Conservation (phyloP, 2,113 vertebrate genomes). For the Pithys albifrons region DNA sequence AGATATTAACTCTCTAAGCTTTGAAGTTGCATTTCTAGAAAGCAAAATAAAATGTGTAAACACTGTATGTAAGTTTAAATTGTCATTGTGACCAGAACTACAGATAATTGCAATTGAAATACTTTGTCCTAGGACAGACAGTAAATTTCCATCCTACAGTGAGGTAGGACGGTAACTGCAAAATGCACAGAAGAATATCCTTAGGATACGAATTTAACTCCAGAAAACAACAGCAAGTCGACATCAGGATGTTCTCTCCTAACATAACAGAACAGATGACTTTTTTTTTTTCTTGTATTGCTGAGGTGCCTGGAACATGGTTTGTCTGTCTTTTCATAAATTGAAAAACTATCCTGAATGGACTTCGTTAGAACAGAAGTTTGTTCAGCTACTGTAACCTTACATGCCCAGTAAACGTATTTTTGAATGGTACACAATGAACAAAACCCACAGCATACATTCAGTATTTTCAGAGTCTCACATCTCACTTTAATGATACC, state of each 20-base stretch:
- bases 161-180: background rate
- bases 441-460: background rate
- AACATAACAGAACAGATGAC: background rate
- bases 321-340: background rate
- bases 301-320: background rate
- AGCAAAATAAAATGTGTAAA: background rate
- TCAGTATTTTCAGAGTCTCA: background rate
- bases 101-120: background rate
- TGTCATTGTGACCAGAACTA: background rate
- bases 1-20: background rate
- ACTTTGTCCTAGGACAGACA: background rate
- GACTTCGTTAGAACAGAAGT: background rate
- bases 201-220: background rate
- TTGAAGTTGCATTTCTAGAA: background rate
- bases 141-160: background rate
- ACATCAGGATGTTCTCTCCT: background rate
- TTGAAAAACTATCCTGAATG: background rate
- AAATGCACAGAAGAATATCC: background rate
- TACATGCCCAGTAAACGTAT: background rate
- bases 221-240: background rate
- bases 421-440: background rate
- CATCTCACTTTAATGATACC: background rate
- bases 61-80: background rate
- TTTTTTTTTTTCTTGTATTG: background rate
- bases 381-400: background rate